Evolutionary conservation across 2,888 invertebrate species (phyloP).

Genomic region (Watsonalla binaria): DNA sequence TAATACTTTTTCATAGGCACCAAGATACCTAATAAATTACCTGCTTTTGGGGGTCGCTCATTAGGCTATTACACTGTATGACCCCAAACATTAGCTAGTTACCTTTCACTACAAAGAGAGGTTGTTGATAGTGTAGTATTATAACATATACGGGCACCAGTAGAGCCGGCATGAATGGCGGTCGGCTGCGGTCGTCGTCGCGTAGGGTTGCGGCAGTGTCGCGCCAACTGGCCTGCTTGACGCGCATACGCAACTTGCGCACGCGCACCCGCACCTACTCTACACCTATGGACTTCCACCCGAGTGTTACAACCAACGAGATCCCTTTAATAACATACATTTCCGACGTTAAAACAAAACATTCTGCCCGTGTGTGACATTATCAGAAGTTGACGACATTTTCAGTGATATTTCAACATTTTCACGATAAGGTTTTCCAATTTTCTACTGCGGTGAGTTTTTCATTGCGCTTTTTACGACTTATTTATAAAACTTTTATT

Average conservation of each 20-base stretch:
- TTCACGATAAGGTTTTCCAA: conserved; percentile 43
- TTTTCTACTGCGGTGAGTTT: conserved; percentile 57
- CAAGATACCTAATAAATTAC: neutral
- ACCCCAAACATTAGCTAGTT: neutral
- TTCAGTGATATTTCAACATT: conserved; percentile 23
- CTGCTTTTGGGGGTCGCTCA: neutral
- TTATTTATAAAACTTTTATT: neutral
- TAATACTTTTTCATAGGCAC: too few relatives aligned
- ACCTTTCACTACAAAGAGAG: conserved; percentile 24
- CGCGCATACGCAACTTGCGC: conserved; percentile 21
- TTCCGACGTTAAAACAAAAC: conserved; percentile 2
- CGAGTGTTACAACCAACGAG: neutral
- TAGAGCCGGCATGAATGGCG: conserved; percentile 19
- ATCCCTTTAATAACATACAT: conserved; percentile 5
- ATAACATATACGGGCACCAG: neutral
- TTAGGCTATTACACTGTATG: conserved; percentile 10
- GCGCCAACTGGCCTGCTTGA: conserved; percentile 37
- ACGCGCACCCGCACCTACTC: conserved; percentile 15
- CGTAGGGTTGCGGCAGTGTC: conserved; percentile 31
- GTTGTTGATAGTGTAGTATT: neutral
- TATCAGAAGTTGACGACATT: conserved; percentile 19
- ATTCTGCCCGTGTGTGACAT: conserved; percentile 12
- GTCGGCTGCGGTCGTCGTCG: conserved; percentile 15
- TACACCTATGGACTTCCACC: conserved; percentile 18
- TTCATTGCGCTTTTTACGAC: conserved; percentile 18